Evolutionary conservation across 2,113 vertebrate genomes (phyloP).

Genomic region (Fregetta grallaria): DNA sequence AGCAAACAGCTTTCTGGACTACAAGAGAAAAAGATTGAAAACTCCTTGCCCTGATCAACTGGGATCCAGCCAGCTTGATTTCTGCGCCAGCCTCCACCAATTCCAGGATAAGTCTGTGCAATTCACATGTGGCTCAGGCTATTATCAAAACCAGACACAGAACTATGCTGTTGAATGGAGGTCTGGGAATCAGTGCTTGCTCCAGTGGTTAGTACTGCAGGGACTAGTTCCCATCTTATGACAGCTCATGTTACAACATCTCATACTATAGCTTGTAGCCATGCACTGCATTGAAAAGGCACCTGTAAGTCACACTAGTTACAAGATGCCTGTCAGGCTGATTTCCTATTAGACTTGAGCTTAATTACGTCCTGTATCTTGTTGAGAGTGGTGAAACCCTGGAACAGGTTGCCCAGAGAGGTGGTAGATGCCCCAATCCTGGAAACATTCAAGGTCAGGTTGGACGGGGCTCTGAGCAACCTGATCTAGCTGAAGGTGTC

Average conservation of each 20-base stretch:
- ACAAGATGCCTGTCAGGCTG: background rate
- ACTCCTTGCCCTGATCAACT: background rate
- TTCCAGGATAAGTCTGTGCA: background rate
- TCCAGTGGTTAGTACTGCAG: background rate
- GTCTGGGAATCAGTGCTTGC: background rate
- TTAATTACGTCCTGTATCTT: background rate
- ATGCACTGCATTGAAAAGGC: background rate
- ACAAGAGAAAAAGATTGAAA: background rate
- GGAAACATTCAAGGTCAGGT: too few species aligned
- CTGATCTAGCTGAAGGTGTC: too few species aligned
- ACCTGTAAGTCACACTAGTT: background rate
- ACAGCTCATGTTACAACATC: background rate
- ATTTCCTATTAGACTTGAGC: background rate
- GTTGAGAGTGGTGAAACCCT: too few species aligned
- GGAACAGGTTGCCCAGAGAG: too few species aligned
- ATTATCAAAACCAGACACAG: background rate
- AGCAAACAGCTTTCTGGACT: background rate
- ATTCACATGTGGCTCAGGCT: background rate
- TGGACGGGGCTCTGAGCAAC: too few species aligned
- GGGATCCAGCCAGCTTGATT: background rate
- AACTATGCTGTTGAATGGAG: background rate
- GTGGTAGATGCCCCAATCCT: too few species aligned
- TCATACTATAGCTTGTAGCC: background rate
- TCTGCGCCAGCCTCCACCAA: background rate
- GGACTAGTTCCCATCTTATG: background rate